Evolutionary conservation across 2,888 invertebrate genomes (phyloP), one percentile per base, ranked within the genome.

Genomic region (Eurois occulta): DNA sequence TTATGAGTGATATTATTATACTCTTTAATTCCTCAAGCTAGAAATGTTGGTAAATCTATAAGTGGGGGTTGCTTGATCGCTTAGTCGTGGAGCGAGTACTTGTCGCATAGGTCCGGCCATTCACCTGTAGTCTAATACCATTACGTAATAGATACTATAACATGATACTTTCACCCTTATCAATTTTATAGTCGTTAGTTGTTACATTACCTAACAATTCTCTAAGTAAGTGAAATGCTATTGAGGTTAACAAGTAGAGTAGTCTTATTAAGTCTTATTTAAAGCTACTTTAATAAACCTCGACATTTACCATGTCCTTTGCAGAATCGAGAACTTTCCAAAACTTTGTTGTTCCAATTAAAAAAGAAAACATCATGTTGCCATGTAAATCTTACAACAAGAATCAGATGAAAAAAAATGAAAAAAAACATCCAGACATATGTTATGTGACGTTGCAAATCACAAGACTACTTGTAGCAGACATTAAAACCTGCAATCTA

Each of bases 91-190:
- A 81, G 60, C 85, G n/a, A 72, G 80, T 77, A 85, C 71, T 81
- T 85, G 86, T 81, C 86, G 83, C 86, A 60, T 72, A 71, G 73
- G 41, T 71, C 73, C 77, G 86, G 83, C 86, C 85, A 77, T 85
- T 85, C 70, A 83, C 83, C 83, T 85, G 67, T 70, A 73, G 70
- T 75, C 74, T 72, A 76, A 74, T 76, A 73, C 70, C 67, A 69
- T 76, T 74, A 77, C 68, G 52, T 71, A 68, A 76, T 72, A 77
- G 16, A 38, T 55, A 65, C 65, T n/a, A 38, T 67, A 75, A n/a
- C 67, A 48, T 43, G 21, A 79, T 66, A 83, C n/a, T 66, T 70
- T 60, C 43, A 38, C 69, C 43, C 38, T 65, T 48, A 35, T 69
- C 32, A 35, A 24, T 52, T 75, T 48, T 35, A 52, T 68, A 55